Evolutionary conservation across 2,888 invertebrate genomes (phyloP).

Genomic region (Pseudoips prasinana): DNA sequence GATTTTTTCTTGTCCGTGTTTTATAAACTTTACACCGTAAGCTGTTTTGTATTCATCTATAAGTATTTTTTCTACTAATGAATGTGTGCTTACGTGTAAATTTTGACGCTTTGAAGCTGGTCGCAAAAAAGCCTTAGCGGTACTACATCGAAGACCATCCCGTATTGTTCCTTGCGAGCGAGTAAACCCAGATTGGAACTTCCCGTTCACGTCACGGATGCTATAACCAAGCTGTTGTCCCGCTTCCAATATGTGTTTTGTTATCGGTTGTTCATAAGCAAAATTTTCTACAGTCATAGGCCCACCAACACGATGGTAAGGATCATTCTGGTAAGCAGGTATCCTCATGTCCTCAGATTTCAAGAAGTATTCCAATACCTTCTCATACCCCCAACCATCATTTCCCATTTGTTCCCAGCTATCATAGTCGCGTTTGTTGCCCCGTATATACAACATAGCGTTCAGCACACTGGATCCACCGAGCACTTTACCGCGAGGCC

Average conservation of each 20-base stretch:
- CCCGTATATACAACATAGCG: conserved; percentile 94
- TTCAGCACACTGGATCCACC: conserved; percentile 93
- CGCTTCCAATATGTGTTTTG: conserved; percentile 86
- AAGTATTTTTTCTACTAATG: conserved; percentile 85
- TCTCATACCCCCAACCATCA: conserved; percentile 89
- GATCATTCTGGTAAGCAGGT: conserved; percentile 77
- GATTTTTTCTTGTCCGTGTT: conserved; percentile 74
- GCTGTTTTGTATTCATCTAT: conserved; percentile 84
- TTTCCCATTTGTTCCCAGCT: conserved; percentile 90
- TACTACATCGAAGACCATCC: conserved; percentile 90
- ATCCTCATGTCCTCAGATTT: conserved; percentile 91
- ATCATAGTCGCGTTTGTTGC: conserved; percentile 92
- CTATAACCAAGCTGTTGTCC: conserved; percentile 87
- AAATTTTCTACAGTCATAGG: conserved; percentile 88
- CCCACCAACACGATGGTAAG: conserved; percentile 87
- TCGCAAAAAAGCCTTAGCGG: conserved; percentile 91
- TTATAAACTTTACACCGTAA: conserved; percentile 85
- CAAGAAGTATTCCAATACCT: conserved; percentile 88
- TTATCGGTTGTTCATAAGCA: conserved; percentile 86
- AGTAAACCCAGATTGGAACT: conserved; percentile 89
- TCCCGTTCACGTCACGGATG: conserved; percentile 88
- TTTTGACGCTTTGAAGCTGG: conserved; percentile 85
- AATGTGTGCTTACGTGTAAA: conserved; percentile 86
- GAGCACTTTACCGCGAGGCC: conserved; percentile 90
- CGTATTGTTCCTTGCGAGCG: conserved; percentile 89